Evolutionary conservation across 2,888 invertebrate genomes (phyloP).

Genomic region (Andricus quercusramuli): DNA sequence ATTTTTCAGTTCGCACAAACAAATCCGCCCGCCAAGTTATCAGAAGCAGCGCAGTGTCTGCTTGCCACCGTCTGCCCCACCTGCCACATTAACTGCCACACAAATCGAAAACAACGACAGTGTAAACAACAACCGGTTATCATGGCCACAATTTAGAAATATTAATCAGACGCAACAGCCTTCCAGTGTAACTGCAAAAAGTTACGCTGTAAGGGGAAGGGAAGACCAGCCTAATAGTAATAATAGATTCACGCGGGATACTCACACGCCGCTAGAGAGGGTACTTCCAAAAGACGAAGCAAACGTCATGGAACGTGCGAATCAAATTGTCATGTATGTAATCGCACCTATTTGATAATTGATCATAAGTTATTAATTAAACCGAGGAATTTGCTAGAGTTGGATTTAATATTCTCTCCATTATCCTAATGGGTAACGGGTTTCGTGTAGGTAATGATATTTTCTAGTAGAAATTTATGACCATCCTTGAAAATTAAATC

Average conservation of each 20-base stretch:
- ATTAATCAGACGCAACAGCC: conserved; percentile 75
- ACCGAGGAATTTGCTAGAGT: background rate
- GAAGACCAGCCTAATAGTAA: conserved; percentile 76
- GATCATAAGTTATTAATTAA: conserved; percentile 27
- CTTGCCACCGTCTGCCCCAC: conserved; percentile 70
- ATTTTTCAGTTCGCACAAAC: conserved; percentile 78
- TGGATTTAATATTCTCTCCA: conserved; percentile 28
- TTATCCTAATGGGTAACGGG: conserved; percentile 2
- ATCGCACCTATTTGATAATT: conserved; percentile 45
- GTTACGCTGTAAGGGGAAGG: conserved; percentile 71
- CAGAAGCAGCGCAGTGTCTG: conserved; percentile 77
- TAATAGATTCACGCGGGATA: conserved; percentile 76
- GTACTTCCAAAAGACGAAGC: conserved; percentile 86
- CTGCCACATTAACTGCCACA: conserved; percentile 73
- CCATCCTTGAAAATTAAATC: background rate
- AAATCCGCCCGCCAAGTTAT: conserved; percentile 76
- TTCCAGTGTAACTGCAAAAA: conserved; percentile 69
- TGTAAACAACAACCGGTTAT: conserved; percentile 81
- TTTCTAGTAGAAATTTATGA: conserved; percentile 13
- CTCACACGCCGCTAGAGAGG: conserved; percentile 80
- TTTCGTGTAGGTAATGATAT: conserved; percentile 36
- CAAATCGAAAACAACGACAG: conserved; percentile 80
- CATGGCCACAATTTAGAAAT: conserved; percentile 81
- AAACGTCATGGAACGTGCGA: conserved; percentile 91
- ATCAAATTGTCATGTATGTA: conserved; percentile 93